These are phyloP conservation scores for Pygoscelis antarcticus DNA, from an alignment of 2,113 vertebrate genomes.

Conservation along the genomic window DNA sequence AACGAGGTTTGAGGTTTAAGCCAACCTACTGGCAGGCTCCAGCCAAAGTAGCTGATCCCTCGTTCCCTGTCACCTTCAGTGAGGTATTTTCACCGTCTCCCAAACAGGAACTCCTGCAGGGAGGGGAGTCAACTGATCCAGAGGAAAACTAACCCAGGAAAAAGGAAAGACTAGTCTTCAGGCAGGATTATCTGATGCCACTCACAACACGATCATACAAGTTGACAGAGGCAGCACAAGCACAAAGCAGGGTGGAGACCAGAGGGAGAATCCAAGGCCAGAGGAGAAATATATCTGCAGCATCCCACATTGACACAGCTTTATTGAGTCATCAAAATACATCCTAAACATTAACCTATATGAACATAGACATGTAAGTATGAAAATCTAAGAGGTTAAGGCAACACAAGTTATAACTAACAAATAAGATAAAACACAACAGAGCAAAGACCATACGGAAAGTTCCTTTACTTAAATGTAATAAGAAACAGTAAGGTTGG, in stretches of 20 bases:
- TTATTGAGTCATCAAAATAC: not conserved
- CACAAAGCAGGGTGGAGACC: not conserved
- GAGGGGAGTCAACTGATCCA: not conserved
- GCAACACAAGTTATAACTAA: not conserved
- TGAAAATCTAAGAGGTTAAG: not conserved
- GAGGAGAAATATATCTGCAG: not conserved
- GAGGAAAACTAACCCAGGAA: not conserved
- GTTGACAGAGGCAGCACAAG: not conserved
- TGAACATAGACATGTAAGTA: not conserved
- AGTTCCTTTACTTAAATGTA: not conserved
- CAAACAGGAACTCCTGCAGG: not conserved
- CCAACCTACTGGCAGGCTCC: not conserved
- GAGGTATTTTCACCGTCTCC: not conserved
- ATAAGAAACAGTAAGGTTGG: not conserved
- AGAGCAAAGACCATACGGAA: not conserved
- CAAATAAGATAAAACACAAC: not conserved
- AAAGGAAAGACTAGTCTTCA: not conserved
- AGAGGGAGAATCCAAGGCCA: not conserved
- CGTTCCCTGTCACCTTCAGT: fast-evolving
- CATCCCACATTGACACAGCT: not conserved
- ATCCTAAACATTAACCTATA: not conserved
- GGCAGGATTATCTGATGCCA: not conserved
- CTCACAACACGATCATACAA: fast-evolving
- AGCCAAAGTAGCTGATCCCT: not conserved
- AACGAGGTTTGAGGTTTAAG: not conserved